These are phyloP conservation scores for Drosophila truncata DNA, from an alignment of 1,140 invertebrate species.

Conservation along the genomic window DNA sequence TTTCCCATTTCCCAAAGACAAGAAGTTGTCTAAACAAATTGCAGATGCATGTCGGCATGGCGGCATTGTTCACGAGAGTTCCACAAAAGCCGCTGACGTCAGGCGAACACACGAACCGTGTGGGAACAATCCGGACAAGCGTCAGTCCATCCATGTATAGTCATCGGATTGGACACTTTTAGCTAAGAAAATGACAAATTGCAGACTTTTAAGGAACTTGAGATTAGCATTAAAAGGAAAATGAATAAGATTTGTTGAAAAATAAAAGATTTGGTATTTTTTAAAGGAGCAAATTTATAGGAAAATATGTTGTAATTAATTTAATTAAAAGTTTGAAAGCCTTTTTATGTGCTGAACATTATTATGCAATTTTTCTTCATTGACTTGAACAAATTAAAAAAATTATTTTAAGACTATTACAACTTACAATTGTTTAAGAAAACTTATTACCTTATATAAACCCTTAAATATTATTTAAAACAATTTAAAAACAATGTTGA, in stretches of 20 bases:
- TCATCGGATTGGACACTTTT: not conserved
- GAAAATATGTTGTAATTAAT: not conserved
- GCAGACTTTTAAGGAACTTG: not conserved
- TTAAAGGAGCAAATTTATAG: not conserved
- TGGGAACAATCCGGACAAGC: constrained; percentile 16
- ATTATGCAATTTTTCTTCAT: not conserved
- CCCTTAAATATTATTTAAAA: too few relatives aligned
- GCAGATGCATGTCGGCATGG: constrained; percentile 54
- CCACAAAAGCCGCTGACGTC: constrained; percentile 61
- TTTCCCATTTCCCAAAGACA: constrained; percentile 41
- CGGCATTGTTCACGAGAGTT: constrained; percentile 20
- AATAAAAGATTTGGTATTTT: too few relatives aligned
- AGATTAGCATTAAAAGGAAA: not conserved
- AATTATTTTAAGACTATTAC: not conserved
- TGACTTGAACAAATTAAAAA: too few relatives aligned
- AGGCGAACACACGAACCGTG: constrained; percentile 42
- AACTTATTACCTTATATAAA: not conserved
- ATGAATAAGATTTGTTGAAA: too few relatives aligned
- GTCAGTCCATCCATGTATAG: constrained; percentile 18
- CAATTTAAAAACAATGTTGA: too few relatives aligned
- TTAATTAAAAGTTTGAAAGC: not conserved
- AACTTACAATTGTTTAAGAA: too few relatives aligned
- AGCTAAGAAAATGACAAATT: not conserved
- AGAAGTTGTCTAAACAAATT: constrained; percentile 61
- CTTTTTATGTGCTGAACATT: not conserved